Evolutionary conservation across 2,113 vertebrate species (phyloP).

Genomic region (Channa argus): DNA sequence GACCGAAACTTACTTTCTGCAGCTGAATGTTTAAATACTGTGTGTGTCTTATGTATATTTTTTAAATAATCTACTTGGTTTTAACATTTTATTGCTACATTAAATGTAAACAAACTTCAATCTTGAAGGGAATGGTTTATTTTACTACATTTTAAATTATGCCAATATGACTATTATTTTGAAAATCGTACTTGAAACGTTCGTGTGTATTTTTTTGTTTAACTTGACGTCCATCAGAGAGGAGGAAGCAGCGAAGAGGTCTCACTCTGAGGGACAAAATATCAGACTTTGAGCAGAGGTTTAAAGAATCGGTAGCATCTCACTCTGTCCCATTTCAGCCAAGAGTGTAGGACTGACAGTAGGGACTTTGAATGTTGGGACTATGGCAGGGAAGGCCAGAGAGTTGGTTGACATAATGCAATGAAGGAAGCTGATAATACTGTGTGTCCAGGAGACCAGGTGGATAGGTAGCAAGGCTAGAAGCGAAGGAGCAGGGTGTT

Average conservation of each 20-base stretch:
- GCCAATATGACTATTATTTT: not conserved
- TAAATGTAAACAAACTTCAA: not conserved
- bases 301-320: not conserved
- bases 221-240: not conserved
- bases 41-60: no score
- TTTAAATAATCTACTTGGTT: no score
- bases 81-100: not conserved
- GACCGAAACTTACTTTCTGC: no score
- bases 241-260: not conserved
- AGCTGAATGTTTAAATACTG: no score
- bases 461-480: no score
- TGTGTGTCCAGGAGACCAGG: no score
- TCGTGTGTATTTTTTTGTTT: not conserved
- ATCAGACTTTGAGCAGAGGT: not conserved
- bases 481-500: no score
- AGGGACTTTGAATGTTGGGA: no score
- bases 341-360: no score
- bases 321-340: not conserved
- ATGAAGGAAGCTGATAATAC: no score
- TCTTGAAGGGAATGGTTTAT: not conserved
- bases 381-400: no score
- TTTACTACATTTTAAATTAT: not conserved
- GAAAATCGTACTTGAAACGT: not conserved
- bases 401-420: no score
- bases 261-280: constrained; percentile 6